phyloP scores from a whole-genome alignment of 2,888 invertebrate species.

The Megaustenia siamemsis region DNA sequence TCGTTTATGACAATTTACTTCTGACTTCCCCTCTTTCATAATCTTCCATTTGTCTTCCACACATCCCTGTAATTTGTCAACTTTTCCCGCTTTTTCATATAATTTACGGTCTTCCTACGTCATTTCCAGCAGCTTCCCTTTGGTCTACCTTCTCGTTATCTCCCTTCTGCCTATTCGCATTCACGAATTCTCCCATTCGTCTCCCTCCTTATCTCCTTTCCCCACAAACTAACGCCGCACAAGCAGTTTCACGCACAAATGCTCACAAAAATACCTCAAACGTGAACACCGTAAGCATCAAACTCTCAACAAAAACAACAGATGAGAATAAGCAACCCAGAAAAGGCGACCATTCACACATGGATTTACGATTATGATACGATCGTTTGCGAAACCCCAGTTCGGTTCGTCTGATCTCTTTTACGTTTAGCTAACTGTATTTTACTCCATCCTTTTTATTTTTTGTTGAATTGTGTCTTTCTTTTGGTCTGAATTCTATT shows the following conservation, averaged over 20 bases:
- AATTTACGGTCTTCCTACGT: no score
- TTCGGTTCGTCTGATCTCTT: constrained; percentile 6
- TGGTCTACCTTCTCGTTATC: no score
- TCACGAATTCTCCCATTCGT: no score
- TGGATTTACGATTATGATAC: not conserved
- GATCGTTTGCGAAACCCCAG: not conserved
- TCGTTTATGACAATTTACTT: no score
- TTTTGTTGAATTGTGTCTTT: not conserved
- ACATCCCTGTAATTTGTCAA: no score
- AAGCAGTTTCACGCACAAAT: not conserved
- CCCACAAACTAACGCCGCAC: not conserved
- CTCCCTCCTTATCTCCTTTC: no score
- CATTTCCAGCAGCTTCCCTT: no score
- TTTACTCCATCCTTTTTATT: not conserved
- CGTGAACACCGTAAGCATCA: not conserved
- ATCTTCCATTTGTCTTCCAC: no score
- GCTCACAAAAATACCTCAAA: not conserved
- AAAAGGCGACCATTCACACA: constrained; percentile 2
- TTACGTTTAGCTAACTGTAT: not conserved
- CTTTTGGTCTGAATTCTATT: not conserved
- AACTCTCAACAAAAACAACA: not conserved
- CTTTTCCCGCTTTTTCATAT: no score
- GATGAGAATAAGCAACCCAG: not conserved
- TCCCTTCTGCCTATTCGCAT: no score
- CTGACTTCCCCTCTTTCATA: no score